A percentile compares a stretch with the other conserved stretches of the same genome.
Conservation (phyloP, 1,140 invertebrate genomes). For the Ruditapes philippinarum region DNA sequence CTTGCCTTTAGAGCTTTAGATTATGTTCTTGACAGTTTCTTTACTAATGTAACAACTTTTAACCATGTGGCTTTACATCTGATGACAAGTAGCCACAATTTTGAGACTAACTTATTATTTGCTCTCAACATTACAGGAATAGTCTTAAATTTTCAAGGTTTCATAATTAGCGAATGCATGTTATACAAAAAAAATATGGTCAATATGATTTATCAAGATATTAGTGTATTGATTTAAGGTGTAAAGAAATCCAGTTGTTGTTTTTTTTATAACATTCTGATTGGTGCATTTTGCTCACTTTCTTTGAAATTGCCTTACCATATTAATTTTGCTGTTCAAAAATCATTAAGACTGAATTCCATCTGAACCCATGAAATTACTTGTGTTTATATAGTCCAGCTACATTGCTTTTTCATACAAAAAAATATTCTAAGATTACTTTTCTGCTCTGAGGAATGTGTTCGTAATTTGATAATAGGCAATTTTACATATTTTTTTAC, state of each 20-base stretch:
- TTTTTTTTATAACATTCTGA: neutral
- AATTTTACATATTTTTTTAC: neutral
- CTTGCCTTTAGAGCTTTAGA: conserved; percentile 20
- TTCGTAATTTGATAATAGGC: too few species aligned
- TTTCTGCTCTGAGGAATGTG: neutral
- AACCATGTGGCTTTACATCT: too few species aligned
- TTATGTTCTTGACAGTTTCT: too few species aligned
- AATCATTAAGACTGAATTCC: neutral
- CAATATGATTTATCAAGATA: too few species aligned
- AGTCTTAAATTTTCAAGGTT: too few species aligned
- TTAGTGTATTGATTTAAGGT: too few species aligned
- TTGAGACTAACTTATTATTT: too few species aligned
- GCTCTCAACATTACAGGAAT: too few species aligned
- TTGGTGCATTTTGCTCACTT: conserved; percentile 38
- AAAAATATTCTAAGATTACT: neutral
- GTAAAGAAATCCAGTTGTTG: conserved; percentile 20
- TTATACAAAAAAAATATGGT: too few species aligned
- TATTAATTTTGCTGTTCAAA: neutral
- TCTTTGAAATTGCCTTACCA: conserved; percentile 30
- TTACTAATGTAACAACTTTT: too few species aligned
- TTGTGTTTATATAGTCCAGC: neutral
- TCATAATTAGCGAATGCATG: too few species aligned
- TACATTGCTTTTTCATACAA: neutral
- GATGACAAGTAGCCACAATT: too few species aligned
- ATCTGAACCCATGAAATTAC: neutral